phyloP scores from a whole-genome alignment of 2,113 vertebrate genomes.

The Romanogobio albipinnatus region DNA sequence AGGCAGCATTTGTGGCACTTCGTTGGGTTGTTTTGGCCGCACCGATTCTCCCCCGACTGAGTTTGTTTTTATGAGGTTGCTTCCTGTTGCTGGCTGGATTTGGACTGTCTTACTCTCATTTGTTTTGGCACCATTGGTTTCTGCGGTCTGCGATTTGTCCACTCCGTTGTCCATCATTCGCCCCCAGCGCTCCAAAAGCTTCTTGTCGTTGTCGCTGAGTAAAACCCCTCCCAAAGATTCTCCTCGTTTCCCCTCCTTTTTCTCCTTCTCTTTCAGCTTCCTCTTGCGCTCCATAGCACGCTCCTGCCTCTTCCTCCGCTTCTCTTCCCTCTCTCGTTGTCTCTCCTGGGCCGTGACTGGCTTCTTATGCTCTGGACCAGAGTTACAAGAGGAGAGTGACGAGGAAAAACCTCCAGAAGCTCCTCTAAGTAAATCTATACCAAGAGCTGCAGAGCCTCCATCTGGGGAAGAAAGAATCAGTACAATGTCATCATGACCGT shows the following conservation, averaged over 20 bases:
- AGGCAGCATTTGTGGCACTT: conserved; percentile 48
- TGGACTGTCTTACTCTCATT: conserved; percentile 60
- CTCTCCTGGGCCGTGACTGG: conserved; percentile 91
- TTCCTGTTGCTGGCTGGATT: conserved; percentile 57
- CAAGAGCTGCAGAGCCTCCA: conserved; percentile 61
- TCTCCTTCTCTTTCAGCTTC: conserved; percentile 82
- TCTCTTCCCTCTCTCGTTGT: conserved; percentile 89
- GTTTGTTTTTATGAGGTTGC: conserved; percentile 50
- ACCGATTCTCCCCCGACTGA: conserved; percentile 62
- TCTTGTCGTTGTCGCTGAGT: conserved; percentile 89
- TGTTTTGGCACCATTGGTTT: conserved; percentile 52
- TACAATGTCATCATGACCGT: background rate
- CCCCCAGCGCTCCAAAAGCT: conserved; percentile 88
- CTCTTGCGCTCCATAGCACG: conserved; percentile 83
- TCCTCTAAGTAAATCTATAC: conserved; percentile 62
- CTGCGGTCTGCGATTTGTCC: conserved; percentile 65
- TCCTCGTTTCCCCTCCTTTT: conserved; percentile 75
- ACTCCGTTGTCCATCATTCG: conserved; percentile 81
- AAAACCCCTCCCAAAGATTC: conserved; percentile 80
- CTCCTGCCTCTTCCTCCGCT: conserved; percentile 84
- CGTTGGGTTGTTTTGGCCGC: conserved; percentile 61
- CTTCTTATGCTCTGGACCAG: conserved; percentile 75
- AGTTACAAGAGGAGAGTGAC: conserved; percentile 56
- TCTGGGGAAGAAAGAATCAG: conserved; percentile 67
- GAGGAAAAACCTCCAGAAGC: conserved; percentile 46